Base-by-base conservation (phyloP, 2,888 invertebrate genomes). In the Lepidochrysops patricia region DNA sequence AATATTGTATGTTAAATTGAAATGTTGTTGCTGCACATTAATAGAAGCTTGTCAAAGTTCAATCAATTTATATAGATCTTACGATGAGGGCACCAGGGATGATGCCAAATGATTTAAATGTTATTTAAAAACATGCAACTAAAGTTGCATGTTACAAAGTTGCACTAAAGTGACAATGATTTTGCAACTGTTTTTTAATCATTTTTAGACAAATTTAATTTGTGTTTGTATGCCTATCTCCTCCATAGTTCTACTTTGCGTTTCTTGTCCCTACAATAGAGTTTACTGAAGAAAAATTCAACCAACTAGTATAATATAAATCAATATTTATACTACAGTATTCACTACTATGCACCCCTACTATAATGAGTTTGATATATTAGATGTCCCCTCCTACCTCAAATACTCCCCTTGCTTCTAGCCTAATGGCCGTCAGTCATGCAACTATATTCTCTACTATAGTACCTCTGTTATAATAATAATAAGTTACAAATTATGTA, bases 41-140 rank as follows among this genome's bases (percentile, higher is more conserved):
- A 57, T 37, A 57, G 57, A 26, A 13, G 13, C 37, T 37, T 60
- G 60, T 58, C 60, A 57, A 32, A 58, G 58, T 34, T 58, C 60
- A 62, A 62, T 57, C 27, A 49, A 58, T 54, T 48, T 19, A 32
- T 52, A 60, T 26, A 49, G 60, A 12, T 52, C 9, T 13, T 15
- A 27, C 7, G 7, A 43, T 19, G 19, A n/a, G n/a, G n/a, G 43
- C 19, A 19, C 9, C 12, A 3, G n/a, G n/a, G n/a, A n/a, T n/a
- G n/a, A n/a, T n/a, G n/a, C n/a, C n/a, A n/a, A n/a, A n/a, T n/a
- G n/a, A n/a, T n/a, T n/a, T n/a, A n/a, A n/a, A n/a, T n/a, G n/a
- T n/a, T n/a, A n/a, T n/a, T n/a, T n/a, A n/a, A n/a, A n/a, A n/a
- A n/a, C n/a, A n/a, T n/a, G n/a, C n/a, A n/a, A n/a, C n/a, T n/a